Evolutionary conservation across 2,797 vertebrate genomes (phyloP), one percentile per base, ranked within the genome.

Genomic region (Prionace glauca): DNA sequence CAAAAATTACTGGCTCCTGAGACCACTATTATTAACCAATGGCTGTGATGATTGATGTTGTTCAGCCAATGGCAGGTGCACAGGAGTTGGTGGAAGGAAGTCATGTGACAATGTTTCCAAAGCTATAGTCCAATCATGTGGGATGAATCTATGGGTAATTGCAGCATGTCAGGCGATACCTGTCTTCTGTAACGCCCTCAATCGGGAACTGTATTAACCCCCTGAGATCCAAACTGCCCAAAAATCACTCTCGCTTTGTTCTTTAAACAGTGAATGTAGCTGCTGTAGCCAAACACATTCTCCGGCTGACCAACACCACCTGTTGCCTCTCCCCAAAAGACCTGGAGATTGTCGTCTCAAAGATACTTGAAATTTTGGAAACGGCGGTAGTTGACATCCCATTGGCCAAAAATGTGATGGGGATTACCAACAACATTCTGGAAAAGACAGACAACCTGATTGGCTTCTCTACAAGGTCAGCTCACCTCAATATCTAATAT

Each of bases 261-360:
- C 22, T 22, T 45, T 96, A 86, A 95, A 2, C 84, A 99, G 99
- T 97, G 77, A 99, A 99, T 22, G 98, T 97, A 0, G 97, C 96
- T 12, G 97, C 98, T 11, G 96, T 99, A 45, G 97, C 98, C 96
- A 96, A 97, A 67, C 97, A 98, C 62, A 98, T 99, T 96, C 97
- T 98, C 96, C 96, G 97, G 96, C 97, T 99, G 26, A 97, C 99
- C 18, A 96, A 96, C 87, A 94, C 97, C 65, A 97, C 97, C 0
- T 77, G 96, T 16, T 20, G 90, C 41, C 97, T 98, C 79, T 96
- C 96, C 0, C 69, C 96, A 29, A 96, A 97, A 62, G 97, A 99
- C 88, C 96, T 98, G 96, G 93, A 97, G 79, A 97, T 97, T 8
- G 97, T 99, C 96, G 94, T 98, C 96, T 96, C 96, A 24, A 99